Percentiles rank a stretch among this genome's conserved stretches.
These are phyloP conservation scores for Dicycla oo DNA, from an alignment of 2,888 invertebrate species.

Conservation along the genomic window DNA sequence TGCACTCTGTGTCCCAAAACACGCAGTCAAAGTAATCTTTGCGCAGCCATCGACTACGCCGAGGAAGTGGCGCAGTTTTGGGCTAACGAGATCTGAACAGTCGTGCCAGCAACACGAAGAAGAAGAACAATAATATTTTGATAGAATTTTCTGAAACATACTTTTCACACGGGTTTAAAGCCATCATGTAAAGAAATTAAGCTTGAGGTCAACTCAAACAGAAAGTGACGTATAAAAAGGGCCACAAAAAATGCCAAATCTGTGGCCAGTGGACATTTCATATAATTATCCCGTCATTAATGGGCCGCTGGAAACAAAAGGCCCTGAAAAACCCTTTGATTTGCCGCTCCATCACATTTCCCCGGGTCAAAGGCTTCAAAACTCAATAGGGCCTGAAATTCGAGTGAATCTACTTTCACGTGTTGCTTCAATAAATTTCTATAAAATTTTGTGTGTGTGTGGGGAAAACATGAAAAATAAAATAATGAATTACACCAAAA, in stretches of 20 bases:
- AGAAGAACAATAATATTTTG: too few species aligned
- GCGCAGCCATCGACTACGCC: too few species aligned
- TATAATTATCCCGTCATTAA: slow-evolving; percentile 81
- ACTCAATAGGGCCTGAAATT: slow-evolving; percentile 85
- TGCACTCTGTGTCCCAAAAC: too few species aligned
- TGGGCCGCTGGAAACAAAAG: slow-evolving; percentile 80
- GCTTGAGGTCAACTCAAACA: slow-evolving; percentile 48
- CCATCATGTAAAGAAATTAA: slow-evolving; percentile 23
- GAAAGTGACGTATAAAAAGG: slow-evolving; percentile 52
- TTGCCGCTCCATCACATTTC: slow-evolving; percentile 87
- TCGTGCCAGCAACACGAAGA: too few species aligned
- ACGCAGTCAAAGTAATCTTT: too few species aligned
- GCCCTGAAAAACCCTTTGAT: slow-evolving; percentile 87
- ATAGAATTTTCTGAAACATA: slow-evolving; percentile 5
- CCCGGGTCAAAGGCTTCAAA: slow-evolving; percentile 82
- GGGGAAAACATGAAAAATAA: slow-evolving; percentile 45
- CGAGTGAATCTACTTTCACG: slow-evolving; percentile 71
- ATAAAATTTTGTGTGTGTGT: slow-evolving; percentile 59
- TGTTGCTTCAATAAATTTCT: slow-evolving; percentile 67
- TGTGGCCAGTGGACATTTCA: slow-evolving; percentile 74
- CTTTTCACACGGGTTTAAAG: slow-evolving; percentile 10
- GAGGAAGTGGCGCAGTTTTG: too few species aligned
- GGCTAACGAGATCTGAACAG: too few species aligned
- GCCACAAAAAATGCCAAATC: slow-evolving; percentile 57
- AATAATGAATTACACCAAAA: background rate